Evolutionary conservation across 2,113 vertebrate genomes (phyloP).

Genomic region (Mormyrus lacerda): DNA sequence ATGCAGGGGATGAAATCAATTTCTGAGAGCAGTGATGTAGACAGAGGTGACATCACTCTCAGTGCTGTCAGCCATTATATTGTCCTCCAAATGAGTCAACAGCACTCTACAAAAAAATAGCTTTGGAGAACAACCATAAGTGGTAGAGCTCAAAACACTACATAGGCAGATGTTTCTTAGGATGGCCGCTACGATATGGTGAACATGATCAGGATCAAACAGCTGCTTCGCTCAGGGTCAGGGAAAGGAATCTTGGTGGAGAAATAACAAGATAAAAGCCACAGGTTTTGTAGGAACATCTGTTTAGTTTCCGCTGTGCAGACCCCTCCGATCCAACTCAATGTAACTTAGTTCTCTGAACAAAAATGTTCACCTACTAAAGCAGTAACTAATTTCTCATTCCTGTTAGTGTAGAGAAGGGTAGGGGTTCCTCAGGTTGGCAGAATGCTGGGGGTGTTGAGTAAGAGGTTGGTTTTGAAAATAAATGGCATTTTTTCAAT

Average conservation of each 20-base stretch:
- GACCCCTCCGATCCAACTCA: not conserved
- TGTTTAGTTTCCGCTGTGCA: not conserved
- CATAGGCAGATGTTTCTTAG: not conserved
- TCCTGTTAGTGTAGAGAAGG: not conserved
- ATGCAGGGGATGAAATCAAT: not conserved
- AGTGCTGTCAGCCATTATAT: not conserved
- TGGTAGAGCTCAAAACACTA: not conserved
- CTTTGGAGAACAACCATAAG: not conserved
- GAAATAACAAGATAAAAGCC: not conserved
- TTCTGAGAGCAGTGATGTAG: not conserved
- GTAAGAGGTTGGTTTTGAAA: not conserved
- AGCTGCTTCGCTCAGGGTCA: not conserved
- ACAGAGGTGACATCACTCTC: conserved; percentile 2
- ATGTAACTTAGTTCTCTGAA: not conserved
- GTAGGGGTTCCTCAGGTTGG: not conserved
- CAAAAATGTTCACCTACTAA: not conserved
- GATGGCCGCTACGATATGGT: not conserved
- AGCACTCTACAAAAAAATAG: not conserved
- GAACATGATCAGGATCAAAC: not conserved
- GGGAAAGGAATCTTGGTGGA: not conserved
- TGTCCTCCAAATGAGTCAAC: not conserved
- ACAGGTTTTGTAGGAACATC: not conserved
- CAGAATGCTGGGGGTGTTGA: not conserved
- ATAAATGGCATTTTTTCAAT: not conserved
- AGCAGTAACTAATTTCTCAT: not conserved